Base-by-base conservation (phyloP, 1,140 invertebrate genomes). In the Drosophila nebulosa region DNA sequence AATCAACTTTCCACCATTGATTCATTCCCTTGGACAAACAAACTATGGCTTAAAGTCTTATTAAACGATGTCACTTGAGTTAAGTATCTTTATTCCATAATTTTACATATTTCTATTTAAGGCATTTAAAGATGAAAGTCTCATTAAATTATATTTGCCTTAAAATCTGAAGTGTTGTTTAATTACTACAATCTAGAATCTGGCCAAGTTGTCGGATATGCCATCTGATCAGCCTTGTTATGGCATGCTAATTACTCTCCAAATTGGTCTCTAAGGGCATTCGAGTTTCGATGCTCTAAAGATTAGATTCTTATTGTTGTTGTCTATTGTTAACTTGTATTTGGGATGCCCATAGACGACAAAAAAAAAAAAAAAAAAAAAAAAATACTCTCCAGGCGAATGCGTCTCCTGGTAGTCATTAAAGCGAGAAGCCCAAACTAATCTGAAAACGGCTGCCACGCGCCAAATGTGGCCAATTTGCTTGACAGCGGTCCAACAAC, bases 381-480 rank as follows among this genome's bases (percentile, higher is more conserved):
- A 32, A 12, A 3, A 12, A 53, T 50, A 72, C 52, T 73, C 69
- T 73, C 42, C 69, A 72, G 60, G 70, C 70, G 70, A 73, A 55
- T 56, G 35, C 61, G 46, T 65, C 62, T 72, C 72, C 57, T 72
- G 67, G 59, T 76, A 66, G 75, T 84, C 79, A 85, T 84, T 79
- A 79, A 61, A 53, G 64, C 53, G 61, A n/a, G n/a, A n/a, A n/a
- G 7, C 51, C 62, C 63, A 63, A 46, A 68, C 77, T 62, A 78
- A 75, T 67, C 67, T 64, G 71, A 75, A 78, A 79, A 78, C 69
- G 67, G 74, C 58, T 72, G 75, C 61, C 75, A 79, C 64, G 64
- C 64, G 80, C 68, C 68, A 85, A 79, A 84, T 79, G 68, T 85
- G 76, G 50, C 80, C 64, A 84, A 84, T 84, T 84, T 84, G 67